A percentile compares a stretch with the other conserved stretches of the same genome.
These are phyloP conservation scores for Sylvietta virens DNA, from an alignment of 2,113 vertebrate species.

Conservation along the genomic window DNA sequence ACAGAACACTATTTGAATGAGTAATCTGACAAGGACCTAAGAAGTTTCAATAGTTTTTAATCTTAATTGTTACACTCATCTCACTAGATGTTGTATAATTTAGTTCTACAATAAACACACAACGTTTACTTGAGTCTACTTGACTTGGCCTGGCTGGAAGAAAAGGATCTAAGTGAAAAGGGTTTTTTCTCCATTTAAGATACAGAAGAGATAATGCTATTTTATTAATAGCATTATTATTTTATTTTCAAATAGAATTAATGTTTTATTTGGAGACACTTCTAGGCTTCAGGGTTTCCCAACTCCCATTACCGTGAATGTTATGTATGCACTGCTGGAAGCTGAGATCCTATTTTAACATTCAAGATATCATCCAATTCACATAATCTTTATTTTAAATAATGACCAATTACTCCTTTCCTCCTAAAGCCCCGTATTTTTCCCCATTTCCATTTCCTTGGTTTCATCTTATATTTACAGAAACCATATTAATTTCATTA, in stretches of 20 bases:
- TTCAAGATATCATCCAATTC: not conserved
- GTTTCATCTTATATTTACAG: not conserved
- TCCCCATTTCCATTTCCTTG: not conserved
- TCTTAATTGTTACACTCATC: not conserved
- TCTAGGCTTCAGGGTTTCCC: not conserved
- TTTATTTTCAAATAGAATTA: not conserved
- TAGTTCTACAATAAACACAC: not conserved
- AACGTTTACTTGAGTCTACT: not conserved
- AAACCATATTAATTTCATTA: not conserved
- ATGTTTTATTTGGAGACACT: not conserved
- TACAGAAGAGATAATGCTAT: not conserved
- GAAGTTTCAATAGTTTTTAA: not conserved
- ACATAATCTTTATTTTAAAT: not conserved
- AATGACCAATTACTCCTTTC: not conserved
- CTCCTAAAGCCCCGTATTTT: not conserved
- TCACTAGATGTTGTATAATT: not conserved
- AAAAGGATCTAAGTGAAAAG: not conserved
- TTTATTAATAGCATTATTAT: no score
- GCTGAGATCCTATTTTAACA: not conserved
- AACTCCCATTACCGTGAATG: not conserved
- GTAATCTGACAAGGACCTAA: not conserved
- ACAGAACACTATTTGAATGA: not conserved
- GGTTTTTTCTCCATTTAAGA: not conserved
- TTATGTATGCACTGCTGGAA: not conserved
- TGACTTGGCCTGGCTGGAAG: not conserved